phyloP scores from a whole-genome alignment of 2,113 vertebrate genomes.

The Neogobius melanostomus region DNA sequence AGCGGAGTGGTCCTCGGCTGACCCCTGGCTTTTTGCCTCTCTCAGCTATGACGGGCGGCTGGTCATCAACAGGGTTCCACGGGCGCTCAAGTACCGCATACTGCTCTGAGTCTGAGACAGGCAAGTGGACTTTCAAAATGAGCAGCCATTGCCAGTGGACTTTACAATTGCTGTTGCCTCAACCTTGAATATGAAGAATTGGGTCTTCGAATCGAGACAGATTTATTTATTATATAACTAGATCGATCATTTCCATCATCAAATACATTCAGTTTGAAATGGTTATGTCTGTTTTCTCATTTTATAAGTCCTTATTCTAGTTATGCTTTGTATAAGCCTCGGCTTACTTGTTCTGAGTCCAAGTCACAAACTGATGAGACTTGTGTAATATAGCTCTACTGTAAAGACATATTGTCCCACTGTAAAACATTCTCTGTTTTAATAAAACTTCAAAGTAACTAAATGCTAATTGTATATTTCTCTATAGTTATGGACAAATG shows the following conservation, averaged over 20 bases:
- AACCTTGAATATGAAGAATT: conserved; percentile 1
- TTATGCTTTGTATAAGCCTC: neutral
- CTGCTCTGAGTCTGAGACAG: conserved; percentile 77
- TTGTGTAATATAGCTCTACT: neutral
- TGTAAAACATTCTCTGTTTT: neutral
- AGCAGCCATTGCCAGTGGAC: neutral
- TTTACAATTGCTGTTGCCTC: conserved; percentile 1
- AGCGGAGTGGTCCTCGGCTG: conserved; percentile 96
- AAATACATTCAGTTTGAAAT: neutral
- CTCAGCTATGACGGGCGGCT: conserved; percentile 96
- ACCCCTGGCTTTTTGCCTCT: conserved; percentile 97
- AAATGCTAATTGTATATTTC: neutral
- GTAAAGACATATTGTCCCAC: neutral
- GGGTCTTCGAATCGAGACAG: neutral
- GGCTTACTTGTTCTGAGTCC: neutral
- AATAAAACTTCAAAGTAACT: neutral
- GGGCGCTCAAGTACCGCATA: conserved; percentile 95
- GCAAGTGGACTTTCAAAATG: neutral
- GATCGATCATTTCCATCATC: neutral
- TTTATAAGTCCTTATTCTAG: neutral
- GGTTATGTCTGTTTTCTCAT: neutral
- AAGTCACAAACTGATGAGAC: neutral
- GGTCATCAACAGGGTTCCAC: conserved; percentile 95
- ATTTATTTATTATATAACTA: conserved; percentile 2
- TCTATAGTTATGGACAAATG: neutral